Conservation (phyloP, 2,113 vertebrate species). For the Chaetura pelagica region DNA sequence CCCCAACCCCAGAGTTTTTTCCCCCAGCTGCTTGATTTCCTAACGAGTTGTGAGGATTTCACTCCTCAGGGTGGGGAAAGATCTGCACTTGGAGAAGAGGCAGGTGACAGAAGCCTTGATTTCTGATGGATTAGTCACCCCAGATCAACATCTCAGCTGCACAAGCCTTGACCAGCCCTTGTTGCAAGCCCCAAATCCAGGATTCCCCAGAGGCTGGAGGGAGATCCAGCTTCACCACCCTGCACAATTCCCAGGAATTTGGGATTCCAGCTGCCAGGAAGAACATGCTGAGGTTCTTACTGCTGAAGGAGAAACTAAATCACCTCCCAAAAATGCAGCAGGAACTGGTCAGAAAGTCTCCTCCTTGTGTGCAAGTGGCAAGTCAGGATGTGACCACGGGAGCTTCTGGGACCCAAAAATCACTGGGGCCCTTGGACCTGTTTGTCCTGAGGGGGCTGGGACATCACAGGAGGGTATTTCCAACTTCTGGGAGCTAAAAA, state of each 20-base stretch:
- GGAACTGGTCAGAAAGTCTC: not conserved
- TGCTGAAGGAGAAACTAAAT: too few species aligned
- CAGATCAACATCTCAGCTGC: not conserved
- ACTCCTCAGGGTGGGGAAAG: not conserved
- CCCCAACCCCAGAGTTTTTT: not conserved
- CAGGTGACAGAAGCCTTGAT: not conserved
- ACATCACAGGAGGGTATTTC: not conserved
- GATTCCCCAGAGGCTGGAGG: too few species aligned
- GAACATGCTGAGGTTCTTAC: too few species aligned
- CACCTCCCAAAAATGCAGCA: too few species aligned
- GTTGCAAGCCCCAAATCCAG: not conserved
- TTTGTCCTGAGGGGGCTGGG: too few species aligned
- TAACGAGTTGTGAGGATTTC: not conserved
- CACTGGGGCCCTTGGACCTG: not conserved
- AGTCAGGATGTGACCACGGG: rapidly evolving
- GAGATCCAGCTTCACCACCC: not conserved
- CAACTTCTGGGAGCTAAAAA: not conserved
- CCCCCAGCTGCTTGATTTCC: not conserved
- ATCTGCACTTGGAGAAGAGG: rapidly evolving
- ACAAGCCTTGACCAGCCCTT: not conserved
- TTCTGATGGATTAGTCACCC: not conserved
- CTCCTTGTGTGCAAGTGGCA: rapidly evolving
- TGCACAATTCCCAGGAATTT: not conserved
- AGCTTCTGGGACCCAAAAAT: not conserved
- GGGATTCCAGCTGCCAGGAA: not conserved